These are phyloP conservation scores for Notarius lentiginosus DNA, from an alignment of 2,113 vertebrate species.

Conservation along the genomic window DNA sequence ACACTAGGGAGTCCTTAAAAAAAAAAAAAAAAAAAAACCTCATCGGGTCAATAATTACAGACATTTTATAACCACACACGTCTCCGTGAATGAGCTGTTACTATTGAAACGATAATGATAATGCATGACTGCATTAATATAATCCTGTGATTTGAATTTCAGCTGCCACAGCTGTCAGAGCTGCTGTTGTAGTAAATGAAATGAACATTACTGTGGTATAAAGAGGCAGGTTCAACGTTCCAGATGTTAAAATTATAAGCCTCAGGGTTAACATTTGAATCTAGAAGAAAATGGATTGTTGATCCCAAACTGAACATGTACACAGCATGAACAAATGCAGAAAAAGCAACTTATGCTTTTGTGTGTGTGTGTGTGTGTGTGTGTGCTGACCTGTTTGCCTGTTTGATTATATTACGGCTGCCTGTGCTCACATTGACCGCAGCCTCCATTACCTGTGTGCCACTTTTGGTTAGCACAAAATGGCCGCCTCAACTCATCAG, in stretches of 20 bases:
- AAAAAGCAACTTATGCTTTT: slow-evolving; percentile 17
- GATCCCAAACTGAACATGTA: background rate
- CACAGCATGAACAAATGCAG: background rate
- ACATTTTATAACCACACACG: background rate
- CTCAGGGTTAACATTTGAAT: background rate
- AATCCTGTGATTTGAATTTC: background rate
- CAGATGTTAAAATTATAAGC: background rate
- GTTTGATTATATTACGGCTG: slow-evolving; percentile 33
- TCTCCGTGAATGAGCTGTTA: background rate
- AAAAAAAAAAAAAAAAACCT: background rate
- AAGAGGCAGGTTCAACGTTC: background rate
- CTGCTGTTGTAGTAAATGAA: background rate
- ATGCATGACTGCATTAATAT: background rate
- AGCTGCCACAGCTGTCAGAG: background rate
- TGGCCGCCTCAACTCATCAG: slow-evolving; percentile 48
- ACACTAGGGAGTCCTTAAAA: background rate
- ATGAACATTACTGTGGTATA: background rate
- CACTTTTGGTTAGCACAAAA: slow-evolving; percentile 47
- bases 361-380: slow-evolving; percentile 20
- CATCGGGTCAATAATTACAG: background rate
- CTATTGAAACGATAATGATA: background rate
- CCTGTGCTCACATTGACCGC: slow-evolving; percentile 24
- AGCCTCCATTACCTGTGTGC: slow-evolving; percentile 49
- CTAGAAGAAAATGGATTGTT: background rate
- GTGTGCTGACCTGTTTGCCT: slow-evolving; percentile 27